A percentile compares a stretch with the other conserved stretches of the same genome.
Conservation (phyloP, 2,888 invertebrate species). For the Mimas tiliae region DNA sequence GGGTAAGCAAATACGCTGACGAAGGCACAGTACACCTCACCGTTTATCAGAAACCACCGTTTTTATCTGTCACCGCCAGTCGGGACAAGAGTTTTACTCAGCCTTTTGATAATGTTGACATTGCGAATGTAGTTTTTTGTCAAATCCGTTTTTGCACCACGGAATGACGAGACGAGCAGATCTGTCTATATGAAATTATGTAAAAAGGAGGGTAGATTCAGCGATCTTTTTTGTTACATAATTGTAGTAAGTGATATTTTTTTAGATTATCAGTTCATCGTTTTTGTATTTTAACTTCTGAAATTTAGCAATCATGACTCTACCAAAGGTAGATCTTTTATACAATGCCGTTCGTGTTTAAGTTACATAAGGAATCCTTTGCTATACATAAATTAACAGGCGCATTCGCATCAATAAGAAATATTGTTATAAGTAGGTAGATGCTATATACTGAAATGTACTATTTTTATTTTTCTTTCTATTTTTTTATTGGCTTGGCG, state of each 20-base stretch:
- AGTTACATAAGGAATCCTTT: conserved; percentile 30
- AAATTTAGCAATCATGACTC: too few species aligned
- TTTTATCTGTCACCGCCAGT: conserved; percentile 80
- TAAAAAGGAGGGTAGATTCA: too few species aligned
- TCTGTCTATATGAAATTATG: too few species aligned
- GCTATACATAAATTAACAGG: conserved; percentile 43
- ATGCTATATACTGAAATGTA: too few species aligned
- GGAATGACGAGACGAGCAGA: too few species aligned
- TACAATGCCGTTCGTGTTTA: neutral
- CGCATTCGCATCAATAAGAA: conserved; percentile 27
- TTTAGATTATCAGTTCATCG: too few species aligned
- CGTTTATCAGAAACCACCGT: conserved; percentile 62
- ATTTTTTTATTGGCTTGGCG: too few species aligned
- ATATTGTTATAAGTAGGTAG: neutral
- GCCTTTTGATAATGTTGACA: conserved; percentile 69
- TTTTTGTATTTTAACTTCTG: too few species aligned
- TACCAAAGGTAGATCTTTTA: too few species aligned
- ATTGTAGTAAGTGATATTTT: too few species aligned
- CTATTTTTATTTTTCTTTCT: too few species aligned
- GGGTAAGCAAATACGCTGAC: conserved; percentile 83
- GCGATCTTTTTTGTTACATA: too few species aligned
- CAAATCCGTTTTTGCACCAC: neutral
- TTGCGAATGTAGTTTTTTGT: conserved; percentile 44
- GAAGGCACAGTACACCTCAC: conserved; percentile 71
- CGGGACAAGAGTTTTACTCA: conserved; percentile 62